phyloP scores from a whole-genome alignment of 1,140 invertebrate genomes.

The Ceratoteleas bidentatus region DNA sequence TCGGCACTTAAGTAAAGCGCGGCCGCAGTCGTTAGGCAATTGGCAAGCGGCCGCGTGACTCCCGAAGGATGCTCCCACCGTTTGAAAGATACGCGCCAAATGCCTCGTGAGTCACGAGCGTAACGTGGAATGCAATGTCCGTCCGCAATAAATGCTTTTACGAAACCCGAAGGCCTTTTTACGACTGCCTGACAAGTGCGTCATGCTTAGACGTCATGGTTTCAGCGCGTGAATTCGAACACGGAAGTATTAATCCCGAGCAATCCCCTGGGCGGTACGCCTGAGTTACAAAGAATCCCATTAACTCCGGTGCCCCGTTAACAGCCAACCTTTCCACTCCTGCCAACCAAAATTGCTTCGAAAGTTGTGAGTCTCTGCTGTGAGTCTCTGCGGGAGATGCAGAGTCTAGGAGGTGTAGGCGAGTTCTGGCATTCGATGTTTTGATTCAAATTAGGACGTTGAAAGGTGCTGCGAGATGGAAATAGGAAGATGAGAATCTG shows the following conservation, averaged over 20 bases:
- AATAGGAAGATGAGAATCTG: too few relatives aligned
- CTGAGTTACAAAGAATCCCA: slow-evolving; percentile 41
- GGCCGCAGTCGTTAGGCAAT: slow-evolving; percentile 57
- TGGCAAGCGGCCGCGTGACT: slow-evolving; percentile 54
- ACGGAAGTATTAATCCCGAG: slow-evolving; percentile 58
- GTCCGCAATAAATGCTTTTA: slow-evolving; percentile 57
- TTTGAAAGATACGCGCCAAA: slow-evolving; percentile 59
- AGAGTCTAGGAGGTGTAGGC: too few relatives aligned
- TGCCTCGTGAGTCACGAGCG: slow-evolving; percentile 68
- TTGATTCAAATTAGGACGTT: too few relatives aligned
- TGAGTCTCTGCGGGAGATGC: not conserved
- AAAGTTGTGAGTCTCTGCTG: not conserved
- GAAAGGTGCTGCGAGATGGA: too few relatives aligned
- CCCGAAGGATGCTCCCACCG: slow-evolving; percentile 59
- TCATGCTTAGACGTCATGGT: slow-evolving; percentile 51
- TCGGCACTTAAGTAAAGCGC: slow-evolving; percentile 53
- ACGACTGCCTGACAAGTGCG: slow-evolving; percentile 60
- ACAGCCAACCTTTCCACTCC: slow-evolving; percentile 13
- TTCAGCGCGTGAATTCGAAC: slow-evolving; percentile 57
- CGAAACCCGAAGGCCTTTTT: slow-evolving; percentile 52
- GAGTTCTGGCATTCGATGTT: too few relatives aligned
- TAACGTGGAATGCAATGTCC: slow-evolving; percentile 67
- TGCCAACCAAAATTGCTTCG: slow-evolving; percentile 6
- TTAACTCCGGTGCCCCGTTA: slow-evolving; percentile 31
- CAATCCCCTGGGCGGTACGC: slow-evolving; percentile 40